Percentiles rank a stretch among this genome's conserved stretches.
These are phyloP conservation scores for Heliconius eleuchia DNA, from an alignment of 1,140 invertebrate genomes.

Conservation along the genomic window DNA sequence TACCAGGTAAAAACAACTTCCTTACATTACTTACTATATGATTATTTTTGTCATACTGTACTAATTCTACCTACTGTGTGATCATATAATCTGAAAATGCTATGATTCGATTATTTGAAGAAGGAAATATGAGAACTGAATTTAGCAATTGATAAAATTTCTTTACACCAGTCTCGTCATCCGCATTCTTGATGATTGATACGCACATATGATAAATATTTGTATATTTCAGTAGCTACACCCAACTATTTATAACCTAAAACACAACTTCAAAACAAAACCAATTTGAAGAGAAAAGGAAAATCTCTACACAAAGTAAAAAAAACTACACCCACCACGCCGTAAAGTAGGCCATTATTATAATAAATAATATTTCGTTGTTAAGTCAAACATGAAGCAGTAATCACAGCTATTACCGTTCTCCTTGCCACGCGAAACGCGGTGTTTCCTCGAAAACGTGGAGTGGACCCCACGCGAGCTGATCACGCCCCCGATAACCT, in stretches of 20 bases:
- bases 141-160: too few species aligned
- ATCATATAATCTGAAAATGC: too few species aligned
- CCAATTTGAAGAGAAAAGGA: not conserved
- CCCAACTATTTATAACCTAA: not conserved
- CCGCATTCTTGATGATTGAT: too few species aligned
- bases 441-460: slow-evolving; percentile 27
- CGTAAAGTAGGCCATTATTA: slow-evolving; percentile 19
- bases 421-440: slow-evolving; percentile 32
- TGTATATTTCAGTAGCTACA: too few species aligned
- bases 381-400: slow-evolving; percentile 32
- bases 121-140: too few species aligned
- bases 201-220: too few species aligned
- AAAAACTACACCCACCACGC: not conserved
- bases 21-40: too few species aligned
- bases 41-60: too few species aligned
- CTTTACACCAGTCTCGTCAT: too few species aligned
- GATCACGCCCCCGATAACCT: slow-evolving; percentile 26
- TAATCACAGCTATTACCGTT: slow-evolving; percentile 28
- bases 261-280: not conserved
- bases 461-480: slow-evolving; percentile 31
- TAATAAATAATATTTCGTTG: slow-evolving; percentile 25
- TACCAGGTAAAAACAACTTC: too few species aligned
- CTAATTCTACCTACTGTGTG: too few species aligned
- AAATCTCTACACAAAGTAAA: not conserved
- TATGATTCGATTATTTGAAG: too few species aligned